Evolutionary conservation across 2,888 invertebrate species (phyloP).

Genomic region (Epirrhoe alternata): DNA sequence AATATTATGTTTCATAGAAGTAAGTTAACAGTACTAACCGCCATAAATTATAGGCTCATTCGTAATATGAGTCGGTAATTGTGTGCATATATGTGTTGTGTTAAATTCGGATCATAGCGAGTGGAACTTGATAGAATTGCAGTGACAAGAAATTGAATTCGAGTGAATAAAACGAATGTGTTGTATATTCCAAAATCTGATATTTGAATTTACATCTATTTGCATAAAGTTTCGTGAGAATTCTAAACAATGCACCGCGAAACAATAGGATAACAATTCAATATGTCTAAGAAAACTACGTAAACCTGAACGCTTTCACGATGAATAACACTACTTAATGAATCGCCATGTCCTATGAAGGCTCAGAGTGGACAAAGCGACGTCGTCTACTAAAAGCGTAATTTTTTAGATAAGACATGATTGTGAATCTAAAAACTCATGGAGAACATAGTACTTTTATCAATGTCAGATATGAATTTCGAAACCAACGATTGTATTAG

Average conservation of each 20-base stretch:
- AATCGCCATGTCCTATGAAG: slow-evolving; percentile 1
- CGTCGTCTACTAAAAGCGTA: slow-evolving; percentile 12
- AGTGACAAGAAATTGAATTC: background rate
- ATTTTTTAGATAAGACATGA: background rate
- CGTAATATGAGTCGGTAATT: slow-evolving; percentile 8
- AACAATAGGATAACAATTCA: background rate
- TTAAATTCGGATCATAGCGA: slow-evolving; percentile 4
- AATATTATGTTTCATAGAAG: background rate
- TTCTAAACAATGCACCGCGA: background rate
- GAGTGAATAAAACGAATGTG: slow-evolving; percentile 1
- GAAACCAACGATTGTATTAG: slow-evolving; percentile 33
- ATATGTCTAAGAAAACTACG: background rate
- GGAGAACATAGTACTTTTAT: slow-evolving; percentile 3
- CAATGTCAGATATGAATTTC: slow-evolving; percentile 23
- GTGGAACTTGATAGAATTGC: slow-evolving; percentile 5
- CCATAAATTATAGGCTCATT: slow-evolving; percentile 6
- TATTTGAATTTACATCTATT: background rate
- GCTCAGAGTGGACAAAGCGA: slow-evolving; percentile 6
- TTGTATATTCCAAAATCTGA: background rate
- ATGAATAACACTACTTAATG: background rate
- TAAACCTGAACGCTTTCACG: background rate
- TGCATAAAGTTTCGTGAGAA: background rate
- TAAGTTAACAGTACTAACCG: slow-evolving; percentile 4
- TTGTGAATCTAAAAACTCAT: slow-evolving; percentile 10
- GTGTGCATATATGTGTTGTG: slow-evolving; percentile 16